phyloP scores from a whole-genome alignment of 1,140 invertebrate species.

The Macrobrachium nipponense region DNA sequence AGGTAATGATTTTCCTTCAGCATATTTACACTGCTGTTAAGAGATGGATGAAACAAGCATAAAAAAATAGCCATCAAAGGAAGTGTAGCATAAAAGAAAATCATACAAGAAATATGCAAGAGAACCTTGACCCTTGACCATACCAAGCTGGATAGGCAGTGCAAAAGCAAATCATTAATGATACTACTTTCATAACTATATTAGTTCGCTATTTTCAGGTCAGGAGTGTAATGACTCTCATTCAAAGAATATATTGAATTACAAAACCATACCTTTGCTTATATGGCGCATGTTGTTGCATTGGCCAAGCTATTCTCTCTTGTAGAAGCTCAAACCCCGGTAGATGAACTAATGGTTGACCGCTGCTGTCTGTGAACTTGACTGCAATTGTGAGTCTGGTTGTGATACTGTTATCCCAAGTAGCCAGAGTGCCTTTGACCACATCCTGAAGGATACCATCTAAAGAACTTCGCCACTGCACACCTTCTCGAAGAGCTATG shows the following conservation, averaged over 20 bases:
- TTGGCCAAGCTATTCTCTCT: conserved; percentile 61
- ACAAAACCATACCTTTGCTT: conserved; percentile 41
- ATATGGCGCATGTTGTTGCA: conserved; percentile 53
- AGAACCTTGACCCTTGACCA: no score
- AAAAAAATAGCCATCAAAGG: no score
- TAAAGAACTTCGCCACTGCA: conserved; percentile 55
- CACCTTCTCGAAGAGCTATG: conserved; percentile 50
- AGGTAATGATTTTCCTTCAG: no score
- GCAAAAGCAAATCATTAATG: no score
- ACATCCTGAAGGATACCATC: conserved; percentile 57
- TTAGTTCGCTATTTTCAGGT: neutral
- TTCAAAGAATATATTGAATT: neutral
- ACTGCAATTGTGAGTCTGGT: conserved; percentile 51
- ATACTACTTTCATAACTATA: neutral
- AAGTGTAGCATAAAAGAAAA: no score
- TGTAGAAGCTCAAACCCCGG: conserved; percentile 58
- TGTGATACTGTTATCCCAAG: conserved; percentile 63
- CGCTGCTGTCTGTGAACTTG: conserved; percentile 41
- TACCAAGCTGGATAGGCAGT: no score
- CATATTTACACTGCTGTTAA: no score
- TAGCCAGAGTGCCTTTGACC: conserved; percentile 47
- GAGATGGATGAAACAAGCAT: no score
- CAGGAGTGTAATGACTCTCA: neutral
- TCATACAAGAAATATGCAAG: no score
- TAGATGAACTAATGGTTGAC: conserved; percentile 52